Conservation (phyloP, 2,113 vertebrate species). For the Anguilla japonica region DNA sequence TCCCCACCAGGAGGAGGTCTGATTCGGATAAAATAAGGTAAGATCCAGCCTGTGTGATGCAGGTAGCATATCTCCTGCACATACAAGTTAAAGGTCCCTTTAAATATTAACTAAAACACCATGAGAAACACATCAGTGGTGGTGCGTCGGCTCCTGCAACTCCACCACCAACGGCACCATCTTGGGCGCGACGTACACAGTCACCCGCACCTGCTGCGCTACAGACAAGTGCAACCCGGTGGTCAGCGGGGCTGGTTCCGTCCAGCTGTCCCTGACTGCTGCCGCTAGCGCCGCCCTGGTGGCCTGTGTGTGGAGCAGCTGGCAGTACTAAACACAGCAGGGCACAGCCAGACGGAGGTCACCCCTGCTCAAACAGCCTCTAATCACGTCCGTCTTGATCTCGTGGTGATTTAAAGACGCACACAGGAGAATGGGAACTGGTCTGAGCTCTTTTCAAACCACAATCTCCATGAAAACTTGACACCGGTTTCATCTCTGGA, state of each 20-base stretch:
- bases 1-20: too few relatives aligned
- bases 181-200: not conserved
- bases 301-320: conserved; percentile 45
- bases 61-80: too few relatives aligned
- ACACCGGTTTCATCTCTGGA: not conserved
- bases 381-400: not conserved
- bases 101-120: too few relatives aligned
- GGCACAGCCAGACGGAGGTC: too few relatives aligned
- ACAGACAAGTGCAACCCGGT: conserved; percentile 53
- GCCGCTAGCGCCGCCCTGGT: conserved; percentile 43
- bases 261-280: conserved; percentile 45
- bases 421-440: not conserved
- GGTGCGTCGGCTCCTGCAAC: not conserved
- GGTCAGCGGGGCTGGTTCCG: conserved; percentile 30
- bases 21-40: too few relatives aligned
- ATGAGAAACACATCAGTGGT: rapidly evolving
- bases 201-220: conserved; percentile 38
- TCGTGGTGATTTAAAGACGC: not conserved
- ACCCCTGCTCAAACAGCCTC: too few relatives aligned
- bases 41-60: too few relatives aligned
- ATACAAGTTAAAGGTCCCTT: too few relatives aligned
- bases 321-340: conserved; percentile 32
- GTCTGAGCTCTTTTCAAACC: not conserved
- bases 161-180: rapidly evolving
- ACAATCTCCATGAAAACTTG: not conserved